A percentile compares a stretch with the other conserved stretches of the same genome.
phyloP scores from a whole-genome alignment of 2,797 vertebrate genomes.

The Malurus splendens region DNA sequence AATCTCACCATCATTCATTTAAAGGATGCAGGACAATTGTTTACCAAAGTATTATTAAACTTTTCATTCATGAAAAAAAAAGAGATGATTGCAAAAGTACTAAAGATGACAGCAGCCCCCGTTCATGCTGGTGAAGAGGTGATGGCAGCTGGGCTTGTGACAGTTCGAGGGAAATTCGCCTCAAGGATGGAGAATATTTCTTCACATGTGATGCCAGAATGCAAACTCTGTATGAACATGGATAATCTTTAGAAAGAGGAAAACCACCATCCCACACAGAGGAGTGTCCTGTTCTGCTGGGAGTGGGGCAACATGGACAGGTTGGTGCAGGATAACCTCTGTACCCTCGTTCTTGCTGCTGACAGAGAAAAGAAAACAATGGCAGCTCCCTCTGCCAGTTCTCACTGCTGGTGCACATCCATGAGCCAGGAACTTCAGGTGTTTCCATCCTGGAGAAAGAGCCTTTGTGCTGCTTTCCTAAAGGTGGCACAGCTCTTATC shows the following conservation, averaged over 20 bases:
- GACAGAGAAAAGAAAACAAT: background rate
- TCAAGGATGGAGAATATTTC: background rate
- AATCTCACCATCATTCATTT: background rate
- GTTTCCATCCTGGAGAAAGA: background rate
- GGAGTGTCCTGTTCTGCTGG: background rate
- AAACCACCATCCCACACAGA: background rate
- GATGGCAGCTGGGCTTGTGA: rapidly evolving
- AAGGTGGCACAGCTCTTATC: background rate
- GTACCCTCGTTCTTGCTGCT: background rate
- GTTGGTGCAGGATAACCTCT: background rate
- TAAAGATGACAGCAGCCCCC: background rate
- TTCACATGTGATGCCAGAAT: background rate
- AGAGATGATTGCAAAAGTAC: background rate
- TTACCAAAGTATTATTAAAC: background rate
- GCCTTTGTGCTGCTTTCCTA: background rate
- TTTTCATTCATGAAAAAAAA: background rate
- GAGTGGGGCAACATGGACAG: background rate
- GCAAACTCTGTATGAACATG: rapidly evolving
- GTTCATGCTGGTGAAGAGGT: background rate
- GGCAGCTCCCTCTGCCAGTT: background rate
- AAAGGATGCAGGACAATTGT: background rate
- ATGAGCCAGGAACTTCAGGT: background rate
- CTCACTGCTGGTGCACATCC: background rate
- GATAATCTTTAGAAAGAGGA: background rate
- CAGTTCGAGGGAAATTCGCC: background rate